Evolutionary conservation across 2,797 vertebrate genomes (phyloP).

Genomic region (Decapterus maruadsi): DNA sequence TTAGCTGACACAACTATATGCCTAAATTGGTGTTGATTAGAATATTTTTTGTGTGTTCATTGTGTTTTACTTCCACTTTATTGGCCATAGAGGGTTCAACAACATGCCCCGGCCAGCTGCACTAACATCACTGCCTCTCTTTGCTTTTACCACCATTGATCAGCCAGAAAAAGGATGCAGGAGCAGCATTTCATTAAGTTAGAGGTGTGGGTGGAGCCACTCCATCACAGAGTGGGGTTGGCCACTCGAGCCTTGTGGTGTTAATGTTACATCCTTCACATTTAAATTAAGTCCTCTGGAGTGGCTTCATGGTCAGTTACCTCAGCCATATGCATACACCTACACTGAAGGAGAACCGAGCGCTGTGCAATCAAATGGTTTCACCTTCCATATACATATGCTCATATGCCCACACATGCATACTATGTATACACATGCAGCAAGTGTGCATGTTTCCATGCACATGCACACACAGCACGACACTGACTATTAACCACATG

Average conservation of each 20-base stretch:
- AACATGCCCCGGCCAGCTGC: background rate
- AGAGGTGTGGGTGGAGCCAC: constrained; percentile 46
- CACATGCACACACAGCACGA: constrained; percentile 19
- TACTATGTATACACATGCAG: constrained; percentile 5
- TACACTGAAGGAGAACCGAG: constrained; percentile 25
- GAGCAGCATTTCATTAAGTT: constrained; percentile 38
- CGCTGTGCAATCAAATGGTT: constrained; percentile 10
- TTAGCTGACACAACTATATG: background rate
- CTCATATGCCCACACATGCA: constrained; percentile 40
- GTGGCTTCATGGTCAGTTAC: constrained; percentile 45
- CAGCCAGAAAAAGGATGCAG: constrained; percentile 5
- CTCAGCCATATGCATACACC: constrained; percentile 35
- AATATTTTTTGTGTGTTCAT: background rate
- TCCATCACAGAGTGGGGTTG: constrained; percentile 46
- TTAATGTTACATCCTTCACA: constrained; percentile 55
- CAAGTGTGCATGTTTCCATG: background rate
- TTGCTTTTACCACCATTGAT: constrained; percentile 9
- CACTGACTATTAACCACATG: constrained; percentile 41
- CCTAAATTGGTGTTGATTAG: background rate
- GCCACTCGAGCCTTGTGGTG: constrained; percentile 37
- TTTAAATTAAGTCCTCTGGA: constrained; percentile 53
- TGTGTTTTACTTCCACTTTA: constrained; percentile 16
- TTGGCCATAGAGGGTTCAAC: constrained; percentile 13
- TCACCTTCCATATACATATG: constrained; percentile 38
- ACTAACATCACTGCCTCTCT: background rate